These are phyloP conservation scores for Drosophila arawakana DNA, from an alignment of 1,140 invertebrate species.

Conservation along the genomic window DNA sequence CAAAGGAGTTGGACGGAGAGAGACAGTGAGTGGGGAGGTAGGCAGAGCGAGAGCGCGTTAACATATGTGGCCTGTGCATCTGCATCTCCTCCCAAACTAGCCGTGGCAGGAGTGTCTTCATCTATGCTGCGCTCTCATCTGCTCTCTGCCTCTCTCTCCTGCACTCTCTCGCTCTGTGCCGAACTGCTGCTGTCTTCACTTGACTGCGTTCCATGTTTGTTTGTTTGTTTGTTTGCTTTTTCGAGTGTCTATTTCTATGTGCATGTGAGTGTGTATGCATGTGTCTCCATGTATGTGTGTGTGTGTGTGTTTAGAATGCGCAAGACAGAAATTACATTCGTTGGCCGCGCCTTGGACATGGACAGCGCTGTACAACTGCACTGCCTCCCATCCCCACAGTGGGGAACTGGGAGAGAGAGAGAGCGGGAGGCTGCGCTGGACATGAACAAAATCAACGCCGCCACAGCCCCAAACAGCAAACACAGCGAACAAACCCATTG, in stretches of 20 bases:
- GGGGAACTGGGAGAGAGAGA: background rate
- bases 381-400: background rate
- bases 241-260: constrained; percentile 43
- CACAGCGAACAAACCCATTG: constrained; percentile 38
- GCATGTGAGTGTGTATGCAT: too few species aligned
- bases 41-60: constrained; percentile 25
- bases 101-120: constrained; percentile 57
- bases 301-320: constrained; percentile 69
- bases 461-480: constrained; percentile 53
- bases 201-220: constrained; percentile 78
- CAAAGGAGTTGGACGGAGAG: background rate
- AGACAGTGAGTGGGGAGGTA: constrained; percentile 9
- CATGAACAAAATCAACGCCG: constrained; percentile 53
- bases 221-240: constrained; percentile 70
- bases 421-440: constrained; percentile 16
- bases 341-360: constrained; percentile 70
- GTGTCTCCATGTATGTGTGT: constrained; percentile 43
- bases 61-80: constrained; percentile 73
- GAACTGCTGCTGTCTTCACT: constrained; percentile 68
- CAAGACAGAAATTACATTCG: constrained; percentile 76
- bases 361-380: constrained; percentile 11
- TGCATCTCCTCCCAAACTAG: constrained; percentile 65
- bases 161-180: too few species aligned
- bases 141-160: background rate
- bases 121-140: constrained; percentile 10